Conservation (phyloP, 1,140 invertebrate species). For the Brachionus sp. region DNA sequence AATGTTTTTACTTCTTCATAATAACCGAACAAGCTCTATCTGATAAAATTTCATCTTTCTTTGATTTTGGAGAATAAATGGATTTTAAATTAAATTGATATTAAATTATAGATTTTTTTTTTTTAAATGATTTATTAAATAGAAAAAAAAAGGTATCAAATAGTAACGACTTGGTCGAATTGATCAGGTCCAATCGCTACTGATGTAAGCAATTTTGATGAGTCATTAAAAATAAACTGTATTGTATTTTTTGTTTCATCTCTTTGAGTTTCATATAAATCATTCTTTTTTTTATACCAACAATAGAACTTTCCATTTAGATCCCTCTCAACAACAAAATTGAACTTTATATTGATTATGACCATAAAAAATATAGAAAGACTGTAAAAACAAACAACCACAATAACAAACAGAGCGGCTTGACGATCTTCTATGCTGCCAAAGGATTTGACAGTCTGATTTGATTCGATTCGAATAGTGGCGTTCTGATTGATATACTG, state of each 20-base stretch:
- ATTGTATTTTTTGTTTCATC: conserved; percentile 45
- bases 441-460: neutral
- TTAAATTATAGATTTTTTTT: too few relatives aligned
- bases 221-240: conserved; percentile 6
- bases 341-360: neutral
- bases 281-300: neutral
- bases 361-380: conserved; percentile 35
- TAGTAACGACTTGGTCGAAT: neutral
- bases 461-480: neutral
- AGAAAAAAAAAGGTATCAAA: neutral
- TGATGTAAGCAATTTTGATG: conserved; percentile 19
- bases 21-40: too few relatives aligned
- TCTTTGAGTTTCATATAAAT: conserved; percentile 29
- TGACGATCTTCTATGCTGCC: neutral
- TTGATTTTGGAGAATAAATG: too few relatives aligned
- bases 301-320: conserved; percentile 7
- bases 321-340: neutral
- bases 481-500: neutral
- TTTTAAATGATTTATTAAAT: neutral
- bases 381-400: conserved; percentile 40
- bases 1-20: too few relatives aligned
- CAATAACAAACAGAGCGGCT: conserved; percentile 16
- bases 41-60: too few relatives aligned
- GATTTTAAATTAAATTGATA: too few relatives aligned
- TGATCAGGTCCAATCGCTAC: neutral